Base-by-base conservation (phyloP, 2,113 vertebrate genomes). In the Ammodytes marinus region DNA sequence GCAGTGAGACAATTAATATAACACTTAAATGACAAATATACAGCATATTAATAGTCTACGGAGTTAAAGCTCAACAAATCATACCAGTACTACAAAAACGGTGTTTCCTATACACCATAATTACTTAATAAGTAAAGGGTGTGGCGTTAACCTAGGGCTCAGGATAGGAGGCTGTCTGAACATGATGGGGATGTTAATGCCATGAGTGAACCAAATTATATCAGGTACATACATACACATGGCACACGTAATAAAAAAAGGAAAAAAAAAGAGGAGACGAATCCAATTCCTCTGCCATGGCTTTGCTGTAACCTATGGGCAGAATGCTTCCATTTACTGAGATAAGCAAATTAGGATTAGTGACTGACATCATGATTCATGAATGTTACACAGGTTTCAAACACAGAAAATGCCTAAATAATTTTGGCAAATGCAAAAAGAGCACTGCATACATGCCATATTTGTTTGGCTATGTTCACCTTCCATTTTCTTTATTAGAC, bases 281-380 rank as follows among this genome's bases (percentile, higher is more conserved):
- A 46, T 69, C 37, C 8, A 4, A 65, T 55, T 77, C 4, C 7
- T 74, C n/a, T 40, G 60, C 37, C 6, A 15, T 27, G 42, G 46
- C 6, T 87, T 65, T 45, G 27, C 67, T 27, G 64, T 14, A 67
- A 68, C 68, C 75, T 61, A 50, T 70, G 27, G 63, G 52, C 47
- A 66, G 58, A 59, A 13, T 3, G 9, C 52, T 52, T 64, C 45
- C 65, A 79, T 80, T 85, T 80, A 90, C 47, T 7, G 43, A 78
- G 49, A 88, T 69, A 84, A 72, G 55, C 40, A 74, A 84, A 89
- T 87, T 37, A 80, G n/a, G 53, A 6, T 58, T 27, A 27, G 55
- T 4, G 40, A 57, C 27, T 27, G 40, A 69, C 43, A 82, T 85
- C 39, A 45, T 61, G 83, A 74, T 80, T 80, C 75, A 74, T 80